These are phyloP conservation scores for Rhodophaea formosa DNA, from an alignment of 2,888 invertebrate genomes.

Conservation along the genomic window DNA sequence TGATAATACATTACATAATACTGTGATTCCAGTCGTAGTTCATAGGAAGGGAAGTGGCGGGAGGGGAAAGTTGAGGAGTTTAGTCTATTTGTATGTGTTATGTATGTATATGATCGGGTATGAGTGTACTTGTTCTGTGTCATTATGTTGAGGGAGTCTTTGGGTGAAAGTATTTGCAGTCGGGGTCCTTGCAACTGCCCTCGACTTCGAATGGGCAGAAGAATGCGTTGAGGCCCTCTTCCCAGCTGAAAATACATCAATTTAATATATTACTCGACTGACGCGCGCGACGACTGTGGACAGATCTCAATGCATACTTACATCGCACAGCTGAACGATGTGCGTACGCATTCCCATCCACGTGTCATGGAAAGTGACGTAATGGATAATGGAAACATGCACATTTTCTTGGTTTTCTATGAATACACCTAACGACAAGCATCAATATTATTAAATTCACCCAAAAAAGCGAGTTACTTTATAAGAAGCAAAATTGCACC, in stretches of 20 bases:
- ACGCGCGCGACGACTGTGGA: slow-evolving; percentile 36
- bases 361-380: slow-evolving; percentile 39
- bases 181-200: slow-evolving; percentile 74
- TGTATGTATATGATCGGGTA: slow-evolving; percentile 35
- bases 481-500: slow-evolving; percentile 7
- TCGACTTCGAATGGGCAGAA: slow-evolving; percentile 76
- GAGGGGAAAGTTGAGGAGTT: slow-evolving; percentile 31
- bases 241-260: slow-evolving; percentile 66
- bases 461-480: slow-evolving; percentile 7
- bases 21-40: slow-evolving; percentile 53
- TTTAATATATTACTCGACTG: slow-evolving; percentile 26
- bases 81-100: slow-evolving; percentile 28
- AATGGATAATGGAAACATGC: slow-evolving; percentile 42
- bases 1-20: slow-evolving; percentile 77
- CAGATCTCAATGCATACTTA: slow-evolving; percentile 60
- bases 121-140: slow-evolving; percentile 45
- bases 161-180: slow-evolving; percentile 76
- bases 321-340: slow-evolving; percentile 53
- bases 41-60: slow-evolving; percentile 34
- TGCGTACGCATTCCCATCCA: slow-evolving; percentile 60
- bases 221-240: slow-evolving; percentile 71
- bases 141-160: slow-evolving; percentile 50
- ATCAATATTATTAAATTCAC: slow-evolving; percentile 18
- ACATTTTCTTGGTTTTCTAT: slow-evolving; percentile 44
- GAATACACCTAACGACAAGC: slow-evolving; percentile 41